These are phyloP conservation scores for Rhinella marina DNA, from an alignment of 2,797 vertebrate species.

Conservation along the genomic window DNA sequence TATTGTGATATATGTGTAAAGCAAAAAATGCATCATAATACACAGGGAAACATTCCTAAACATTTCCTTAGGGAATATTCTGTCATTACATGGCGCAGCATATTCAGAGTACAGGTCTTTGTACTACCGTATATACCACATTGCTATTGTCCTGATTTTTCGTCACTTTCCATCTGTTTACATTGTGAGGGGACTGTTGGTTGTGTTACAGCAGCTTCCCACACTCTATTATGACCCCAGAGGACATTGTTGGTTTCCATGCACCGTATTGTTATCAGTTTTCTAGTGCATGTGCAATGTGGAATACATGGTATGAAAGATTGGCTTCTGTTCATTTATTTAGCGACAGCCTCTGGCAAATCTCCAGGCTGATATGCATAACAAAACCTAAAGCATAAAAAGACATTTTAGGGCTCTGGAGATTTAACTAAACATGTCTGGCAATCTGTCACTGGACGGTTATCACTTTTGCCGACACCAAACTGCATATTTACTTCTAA, in stretches of 20 bases:
- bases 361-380: conserved; percentile 56
- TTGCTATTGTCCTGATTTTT: background rate
- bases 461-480: conserved; percentile 36
- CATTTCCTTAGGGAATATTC: no score
- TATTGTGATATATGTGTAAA: no score
- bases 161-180: background rate
- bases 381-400: conserved; percentile 51
- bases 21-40: no score
- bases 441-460: conserved; percentile 46
- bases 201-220: conserved; percentile 4
- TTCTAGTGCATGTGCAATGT: conserved; percentile 37
- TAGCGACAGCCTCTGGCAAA: conserved; percentile 56
- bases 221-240: conserved; percentile 30
- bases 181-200: background rate
- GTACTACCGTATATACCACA: background rate
- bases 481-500: conserved; percentile 30
- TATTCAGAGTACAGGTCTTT: background rate
- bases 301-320: conserved; percentile 31
- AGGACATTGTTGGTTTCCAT: conserved; percentile 26
- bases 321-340: conserved; percentile 59
- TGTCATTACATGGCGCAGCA: background rate
- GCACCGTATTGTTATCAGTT: conserved; percentile 18
- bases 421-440: conserved; percentile 51
- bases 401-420: conserved; percentile 49
- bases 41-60: no score